These are phyloP conservation scores for Thaumetopoea pityocampa DNA, from an alignment of 1,140 invertebrate species.

Conservation along the genomic window DNA sequence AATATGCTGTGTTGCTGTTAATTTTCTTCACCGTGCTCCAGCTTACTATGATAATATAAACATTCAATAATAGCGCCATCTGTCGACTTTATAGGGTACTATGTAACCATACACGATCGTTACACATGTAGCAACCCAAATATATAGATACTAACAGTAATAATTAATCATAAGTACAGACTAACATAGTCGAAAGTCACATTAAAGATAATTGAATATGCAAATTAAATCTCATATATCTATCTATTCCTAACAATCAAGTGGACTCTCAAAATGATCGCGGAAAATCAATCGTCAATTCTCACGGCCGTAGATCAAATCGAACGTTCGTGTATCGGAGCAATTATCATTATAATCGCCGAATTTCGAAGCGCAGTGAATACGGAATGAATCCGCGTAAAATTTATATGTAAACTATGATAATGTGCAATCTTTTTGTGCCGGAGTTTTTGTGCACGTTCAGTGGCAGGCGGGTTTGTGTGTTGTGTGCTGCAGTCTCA, in stretches of 20 bases:
- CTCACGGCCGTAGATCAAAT: constrained; percentile 71
- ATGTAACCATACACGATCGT: no score
- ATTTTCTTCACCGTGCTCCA: no score
- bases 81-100: no score
- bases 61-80: no score
- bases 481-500: constrained; percentile 56
- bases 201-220: constrained; percentile 30
- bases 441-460: constrained; percentile 41
- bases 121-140: background rate
- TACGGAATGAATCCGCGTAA: constrained; percentile 72
- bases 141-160: background rate
- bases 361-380: constrained; percentile 60
- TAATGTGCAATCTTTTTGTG: constrained; percentile 62
- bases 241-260: constrained; percentile 40
- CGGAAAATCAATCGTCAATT: constrained; percentile 66
- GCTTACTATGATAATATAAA: no score
- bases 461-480: constrained; percentile 34
- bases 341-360: constrained; percentile 71
- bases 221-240: constrained; percentile 33
- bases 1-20: no score
- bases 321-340: constrained; percentile 61
- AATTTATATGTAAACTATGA: constrained; percentile 76
- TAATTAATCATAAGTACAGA: constrained; percentile 6
- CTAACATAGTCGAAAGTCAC: background rate
- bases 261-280: constrained; percentile 35